phyloP scores from a whole-genome alignment of 1,140 invertebrate genomes.

The Stegodyphus mimosarum region DNA sequence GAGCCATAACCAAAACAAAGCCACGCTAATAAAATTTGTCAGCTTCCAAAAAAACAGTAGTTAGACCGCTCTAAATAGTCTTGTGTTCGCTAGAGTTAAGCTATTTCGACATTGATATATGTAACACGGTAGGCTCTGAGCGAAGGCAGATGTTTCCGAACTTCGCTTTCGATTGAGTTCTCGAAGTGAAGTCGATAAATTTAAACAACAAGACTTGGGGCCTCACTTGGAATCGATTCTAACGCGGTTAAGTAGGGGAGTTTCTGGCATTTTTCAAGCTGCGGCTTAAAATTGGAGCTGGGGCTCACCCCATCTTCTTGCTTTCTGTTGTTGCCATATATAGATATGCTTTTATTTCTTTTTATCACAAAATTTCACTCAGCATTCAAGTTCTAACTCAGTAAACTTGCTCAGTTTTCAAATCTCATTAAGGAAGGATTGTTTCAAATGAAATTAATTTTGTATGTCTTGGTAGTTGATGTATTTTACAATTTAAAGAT shows the following conservation, averaged over 20 bases:
- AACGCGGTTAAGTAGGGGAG: conserved; percentile 29
- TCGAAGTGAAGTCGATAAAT: conserved; percentile 52
- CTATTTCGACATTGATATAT: no score
- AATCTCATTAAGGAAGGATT: no score
- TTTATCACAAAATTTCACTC: no score
- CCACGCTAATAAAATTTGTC: conserved; percentile 39
- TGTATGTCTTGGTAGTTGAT: no score
- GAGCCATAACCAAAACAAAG: conserved; percentile 9
- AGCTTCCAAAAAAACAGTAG: not conserved
- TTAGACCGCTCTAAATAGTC: not conserved
- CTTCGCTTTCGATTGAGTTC: conserved; percentile 54
- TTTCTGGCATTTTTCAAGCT: conserved; percentile 48
- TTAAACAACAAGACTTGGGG: conserved; percentile 47
- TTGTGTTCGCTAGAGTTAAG: not conserved
- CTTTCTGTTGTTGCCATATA: not conserved
- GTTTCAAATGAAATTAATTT: no score
- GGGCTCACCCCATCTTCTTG: not conserved
- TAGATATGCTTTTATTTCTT: no score
- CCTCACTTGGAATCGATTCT: conserved; percentile 38
- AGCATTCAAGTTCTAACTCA: no score
- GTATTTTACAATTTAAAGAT: no score
- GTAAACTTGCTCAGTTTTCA: no score
- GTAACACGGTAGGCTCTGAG: conserved; percentile 8
- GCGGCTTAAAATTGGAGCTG: conserved; percentile 36
- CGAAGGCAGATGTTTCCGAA: conserved; percentile 38